Conservation (phyloP, 2,888 invertebrate species). For the Pinctada fucata region DNA sequence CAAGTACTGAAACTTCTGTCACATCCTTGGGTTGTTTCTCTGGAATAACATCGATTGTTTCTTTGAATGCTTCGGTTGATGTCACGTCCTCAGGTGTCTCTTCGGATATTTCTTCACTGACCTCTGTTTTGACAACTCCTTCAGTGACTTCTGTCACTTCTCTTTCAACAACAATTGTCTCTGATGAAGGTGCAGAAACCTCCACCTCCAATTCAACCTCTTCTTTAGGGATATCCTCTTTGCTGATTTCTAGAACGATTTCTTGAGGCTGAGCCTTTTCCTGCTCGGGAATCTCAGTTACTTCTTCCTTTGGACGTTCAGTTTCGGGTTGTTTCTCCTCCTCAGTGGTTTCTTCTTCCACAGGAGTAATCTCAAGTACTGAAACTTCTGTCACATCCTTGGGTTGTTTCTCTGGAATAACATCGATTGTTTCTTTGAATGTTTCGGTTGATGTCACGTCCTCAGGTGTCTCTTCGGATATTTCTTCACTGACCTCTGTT, state of each 20-base stretch:
- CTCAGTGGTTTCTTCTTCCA: constrained; percentile 32
- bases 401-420: background rate
- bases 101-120: constrained; percentile 33
- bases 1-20: constrained; percentile 27
- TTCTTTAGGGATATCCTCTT: constrained; percentile 4
- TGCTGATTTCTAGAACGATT: constrained; percentile 6
- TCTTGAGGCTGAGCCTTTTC: constrained; percentile 8
- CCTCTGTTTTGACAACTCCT: constrained; percentile 32
- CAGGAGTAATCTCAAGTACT: background rate
- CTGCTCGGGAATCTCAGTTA: background rate
- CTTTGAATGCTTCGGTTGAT: constrained; percentile 12
- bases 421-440: background rate
- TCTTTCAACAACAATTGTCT: background rate
- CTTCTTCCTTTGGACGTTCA: constrained; percentile 18
- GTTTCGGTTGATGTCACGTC: background rate
- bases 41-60: constrained; percentile 20
- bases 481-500: background rate
- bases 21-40: constrained; percentile 29
- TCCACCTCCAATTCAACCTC: background rate
- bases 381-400: background rate
- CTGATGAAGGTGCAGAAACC: background rate
- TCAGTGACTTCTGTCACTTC: constrained; percentile 33
- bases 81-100: constrained; percentile 17
- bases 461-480: background rate
- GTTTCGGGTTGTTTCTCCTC: background rate